Conservation (phyloP, 2,888 invertebrate species). For the Cosmorhoe ocellata region DNA sequence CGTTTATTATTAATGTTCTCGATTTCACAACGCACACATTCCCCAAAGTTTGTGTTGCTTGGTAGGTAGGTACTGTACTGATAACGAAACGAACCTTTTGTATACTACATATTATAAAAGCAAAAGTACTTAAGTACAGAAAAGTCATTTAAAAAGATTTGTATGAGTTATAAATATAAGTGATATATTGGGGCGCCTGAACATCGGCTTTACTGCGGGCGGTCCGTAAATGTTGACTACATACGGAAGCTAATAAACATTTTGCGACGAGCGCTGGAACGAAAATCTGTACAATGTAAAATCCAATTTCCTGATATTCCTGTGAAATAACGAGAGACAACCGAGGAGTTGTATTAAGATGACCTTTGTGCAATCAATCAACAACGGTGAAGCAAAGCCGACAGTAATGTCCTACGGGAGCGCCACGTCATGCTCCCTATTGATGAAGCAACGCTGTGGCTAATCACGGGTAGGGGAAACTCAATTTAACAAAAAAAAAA, state of each 20-base stretch:
- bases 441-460: constrained; percentile 24
- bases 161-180: constrained; percentile 40
- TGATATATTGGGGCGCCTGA: constrained; percentile 41
- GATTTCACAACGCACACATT: too few species aligned
- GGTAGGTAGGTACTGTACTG: too few species aligned
- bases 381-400: constrained; percentile 37
- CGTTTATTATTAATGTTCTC: too few species aligned
- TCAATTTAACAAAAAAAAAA: too few species aligned
- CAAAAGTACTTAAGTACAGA: too few species aligned
- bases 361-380: constrained; percentile 55
- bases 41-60: too few species aligned
- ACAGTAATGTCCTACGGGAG: constrained; percentile 34
- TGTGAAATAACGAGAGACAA: constrained; percentile 41
- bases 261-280: constrained; percentile 47
- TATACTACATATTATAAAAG: too few species aligned
- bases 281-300: constrained; percentile 57
- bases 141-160: constrained; percentile 23
- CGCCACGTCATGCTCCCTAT: constrained; percentile 39
- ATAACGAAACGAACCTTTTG: too few species aligned
- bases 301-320: constrained; percentile 56
- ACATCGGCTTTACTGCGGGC: constrained; percentile 55
- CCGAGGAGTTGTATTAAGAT: constrained; percentile 37
- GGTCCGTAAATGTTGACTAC: constrained; percentile 53
- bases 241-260: constrained; percentile 51
- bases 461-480: constrained; percentile 8